Base-by-base conservation (phyloP, 1,140 invertebrate species). In the Chlorops oryzae region DNA sequence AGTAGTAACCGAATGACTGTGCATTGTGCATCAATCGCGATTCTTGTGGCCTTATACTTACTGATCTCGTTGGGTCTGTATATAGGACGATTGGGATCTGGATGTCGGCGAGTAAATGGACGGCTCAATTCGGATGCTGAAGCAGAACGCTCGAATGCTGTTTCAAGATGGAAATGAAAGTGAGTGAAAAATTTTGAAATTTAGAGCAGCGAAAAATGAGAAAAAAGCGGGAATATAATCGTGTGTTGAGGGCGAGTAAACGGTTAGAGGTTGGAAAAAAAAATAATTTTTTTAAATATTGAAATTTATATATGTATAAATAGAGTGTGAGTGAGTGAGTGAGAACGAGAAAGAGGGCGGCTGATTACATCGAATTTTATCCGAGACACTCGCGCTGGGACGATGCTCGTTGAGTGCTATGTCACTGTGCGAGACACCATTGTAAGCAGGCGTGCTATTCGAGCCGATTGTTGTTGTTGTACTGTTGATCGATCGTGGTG, bases 41-140 rank as follows among this genome's bases (percentile, higher is more conserved):
- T n/a, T n/a, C n/a, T n/a, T n/a, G n/a, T n/a, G n/a, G n/a, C n/a
- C n/a, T 17, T 23, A 66, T 70, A 71, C 68, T 71, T 71, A 71
- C 68, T 69, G 68, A 71, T 65, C 71, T 71, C 68, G 65, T 71
- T 71, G 43, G 68, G 68, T 56, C 62, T 65, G 56, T 70, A 65
- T 34, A 56, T 56, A 24, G 66, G 55, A 17, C 57, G 66, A 50
- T 54, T 59, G 42, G 39, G 55, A 48, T 69, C 63, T 41, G 55
- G 51, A 44, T 61, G 60, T 24, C 62, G 66, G 20, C 62, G 58
- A 35, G 50, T 52, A 37, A 64, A 64, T 23, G 62, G 66, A 44
- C 65, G 62, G 25, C 54, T 56, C 51, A 70, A 54, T 41, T 69
- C 66, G 54, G 65, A 63, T 41, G 55, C 63, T 20, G 66, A 70